These are phyloP conservation scores for Echinops telfairi DNA, from an alignment of 2,113 vertebrate species.

Conservation along the genomic window DNA sequence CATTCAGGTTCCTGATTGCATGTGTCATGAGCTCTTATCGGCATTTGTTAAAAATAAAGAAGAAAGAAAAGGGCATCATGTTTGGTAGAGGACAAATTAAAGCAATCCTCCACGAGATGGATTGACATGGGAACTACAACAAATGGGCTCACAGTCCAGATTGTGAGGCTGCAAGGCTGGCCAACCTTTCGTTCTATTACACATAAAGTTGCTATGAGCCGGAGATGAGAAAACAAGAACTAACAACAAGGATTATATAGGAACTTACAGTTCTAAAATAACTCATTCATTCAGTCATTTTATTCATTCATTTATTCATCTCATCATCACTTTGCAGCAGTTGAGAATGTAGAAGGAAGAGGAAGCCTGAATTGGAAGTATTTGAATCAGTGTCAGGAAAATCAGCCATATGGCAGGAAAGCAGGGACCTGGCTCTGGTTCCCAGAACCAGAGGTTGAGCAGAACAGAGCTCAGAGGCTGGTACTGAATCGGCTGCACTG, in stretches of 20 bases:
- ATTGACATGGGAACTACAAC: neutral
- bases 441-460: neutral
- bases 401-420: neutral
- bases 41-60: neutral
- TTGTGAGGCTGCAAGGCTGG: neutral
- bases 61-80: neutral
- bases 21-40: too few relatives aligned
- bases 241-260: neutral
- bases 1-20: too few relatives aligned
- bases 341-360: neutral
- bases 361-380: neutral
- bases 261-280: neutral
- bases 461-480: neutral
- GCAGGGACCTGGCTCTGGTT: neutral
- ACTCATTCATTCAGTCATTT: conserved; percentile 11
- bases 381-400: neutral
- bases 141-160: neutral
- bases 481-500: neutral
- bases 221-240: neutral
- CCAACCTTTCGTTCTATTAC: neutral
- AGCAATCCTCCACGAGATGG: neutral
- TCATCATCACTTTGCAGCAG: neutral
- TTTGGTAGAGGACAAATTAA: neutral
- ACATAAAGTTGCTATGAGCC: neutral
- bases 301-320: neutral